A percentile compares a stretch with the other conserved stretches of the same genome.
These are phyloP conservation scores for Puntigrus tetrazona DNA, from an alignment of 2,113 vertebrate genomes.

Conservation along the genomic window DNA sequence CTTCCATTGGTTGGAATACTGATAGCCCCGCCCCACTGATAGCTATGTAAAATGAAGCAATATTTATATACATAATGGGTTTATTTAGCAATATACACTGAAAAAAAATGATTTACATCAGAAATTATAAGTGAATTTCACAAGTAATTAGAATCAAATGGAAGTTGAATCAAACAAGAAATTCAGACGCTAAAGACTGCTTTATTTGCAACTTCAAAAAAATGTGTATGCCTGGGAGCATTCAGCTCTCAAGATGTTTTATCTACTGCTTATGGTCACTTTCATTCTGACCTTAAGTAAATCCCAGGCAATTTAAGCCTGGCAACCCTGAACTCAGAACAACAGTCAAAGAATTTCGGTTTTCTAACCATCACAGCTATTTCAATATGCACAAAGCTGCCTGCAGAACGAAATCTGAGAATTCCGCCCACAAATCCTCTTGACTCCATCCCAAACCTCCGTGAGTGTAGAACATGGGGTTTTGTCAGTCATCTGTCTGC, in stretches of 20 bases:
- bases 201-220: background rate
- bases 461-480: conserved; percentile 41
- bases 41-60: too few species aligned
- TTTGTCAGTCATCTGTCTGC: conserved; percentile 53
- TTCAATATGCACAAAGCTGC: conserved; percentile 44
- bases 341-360: conserved; percentile 51
- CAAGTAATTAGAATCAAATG: too few species aligned
- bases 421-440: conserved; percentile 43
- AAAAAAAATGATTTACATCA: too few species aligned
- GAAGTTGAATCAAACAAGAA: too few species aligned
- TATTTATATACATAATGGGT: too few species aligned
- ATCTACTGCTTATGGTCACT: conserved; percentile 9
- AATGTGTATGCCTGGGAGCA: background rate
- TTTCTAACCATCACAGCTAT: conserved; percentile 50
- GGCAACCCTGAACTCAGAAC: conserved; percentile 47
- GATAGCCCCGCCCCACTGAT: background rate
- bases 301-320: conserved; percentile 28
- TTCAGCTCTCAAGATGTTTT: background rate
- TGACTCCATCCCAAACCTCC: conserved; percentile 41
- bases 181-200: background rate
- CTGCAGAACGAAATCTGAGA: conserved; percentile 37
- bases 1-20: background rate
- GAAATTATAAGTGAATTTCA: too few species aligned
- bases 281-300: conserved; percentile 27
- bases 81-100: background rate